Base-by-base conservation (phyloP, 2,797 vertebrate species). In the Ibycter americanus region DNA sequence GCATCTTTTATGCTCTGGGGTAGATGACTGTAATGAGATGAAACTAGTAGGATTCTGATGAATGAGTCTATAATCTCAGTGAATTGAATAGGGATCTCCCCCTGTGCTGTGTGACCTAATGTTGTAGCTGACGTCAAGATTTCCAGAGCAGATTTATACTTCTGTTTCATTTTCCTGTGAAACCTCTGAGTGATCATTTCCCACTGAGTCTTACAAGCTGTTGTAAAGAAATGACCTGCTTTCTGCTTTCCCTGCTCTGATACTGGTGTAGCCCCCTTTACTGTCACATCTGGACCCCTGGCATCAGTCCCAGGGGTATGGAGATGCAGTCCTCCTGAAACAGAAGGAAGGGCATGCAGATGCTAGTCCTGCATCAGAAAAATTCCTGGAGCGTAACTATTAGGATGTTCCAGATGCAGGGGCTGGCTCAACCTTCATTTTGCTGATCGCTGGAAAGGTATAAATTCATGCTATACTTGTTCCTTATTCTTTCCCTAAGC, bases 401-500 rank as follows among this genome's bases (percentile, higher is more conserved):
- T 25, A 8, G 67, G 82, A 38, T 38, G 61, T 15, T 90, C 80
- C 80, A 79, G 87, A 31, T 87, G 74, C 51, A 44, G 47, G 55
- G 32, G 8, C 71, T 96, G 91, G 63, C 89, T 90, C 89, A 59
- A 63, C 59, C 51, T 73, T 87, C 47, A 11, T 85, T 80, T 63
- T 34, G 5, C 58, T 47, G 73, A 12, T 55, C 67, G 58, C 94
- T 84, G 66, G 59, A 32, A 66, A 83, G 61, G 40, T 47, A 40
- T 21, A 73, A 96, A 86, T 85, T 71, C n/a, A 4, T 16, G 44
- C 71, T 83, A 49, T 44, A 10, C 71, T 92, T 16, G 25, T 79
- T 95, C 83, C 83, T 96, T 93, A 29, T 13, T 97, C 93, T 95
- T 95, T 77, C 91, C 74, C 89, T 40, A 97, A 95, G 96, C 95